Evolutionary conservation across 1,140 invertebrate genomes (phyloP), one percentile per base, ranked within the genome.

Genomic region (Euwallacea fornicatus): DNA sequence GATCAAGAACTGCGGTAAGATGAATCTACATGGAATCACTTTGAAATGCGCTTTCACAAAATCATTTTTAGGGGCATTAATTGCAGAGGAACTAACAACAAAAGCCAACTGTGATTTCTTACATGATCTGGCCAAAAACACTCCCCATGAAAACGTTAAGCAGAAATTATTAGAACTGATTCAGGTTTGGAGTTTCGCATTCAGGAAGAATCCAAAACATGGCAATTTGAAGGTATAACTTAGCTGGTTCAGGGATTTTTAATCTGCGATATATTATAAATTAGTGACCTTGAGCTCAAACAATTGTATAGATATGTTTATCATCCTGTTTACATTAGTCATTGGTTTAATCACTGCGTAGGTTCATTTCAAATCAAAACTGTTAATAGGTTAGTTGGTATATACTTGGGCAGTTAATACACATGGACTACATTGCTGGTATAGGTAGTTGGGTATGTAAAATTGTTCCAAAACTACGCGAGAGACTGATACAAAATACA

Each of bases 181-280:
- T 76, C 97, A 99, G 85, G 92, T 93, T 21, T 99, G 97, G 97
- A 94, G 94, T 42, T 94, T 95, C 84, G 98, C 96, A 43, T 99
- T 99, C 80, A 87, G 95, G 56, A 96, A 96, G 72, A 91, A 89
- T 78, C 89, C 93, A 0, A 94, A 93, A 78, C 97, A 97, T 82
- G 90, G 93, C 80, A 87, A 93, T 67, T 90, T 96, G 9, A 91
- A 92, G 85, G 91, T 93, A 81, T 41, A 33, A 53, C 42, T 50
- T 16, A 78, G 75, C 8, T 56, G 10, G n/a, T 58, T 11, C 2
- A 50, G 9, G 9, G 46, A 50, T 50, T 1, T 1, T 33, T 33
- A 33, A 33, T 33, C 21, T 33, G 21, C 4, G 21, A 33, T 33
- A 2, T 33, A 4, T 33, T 33, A 4, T 33, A 4, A 33, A 33